Conservation (phyloP, 2,797 vertebrate genomes). For the Nannoperca obscura region DNA sequence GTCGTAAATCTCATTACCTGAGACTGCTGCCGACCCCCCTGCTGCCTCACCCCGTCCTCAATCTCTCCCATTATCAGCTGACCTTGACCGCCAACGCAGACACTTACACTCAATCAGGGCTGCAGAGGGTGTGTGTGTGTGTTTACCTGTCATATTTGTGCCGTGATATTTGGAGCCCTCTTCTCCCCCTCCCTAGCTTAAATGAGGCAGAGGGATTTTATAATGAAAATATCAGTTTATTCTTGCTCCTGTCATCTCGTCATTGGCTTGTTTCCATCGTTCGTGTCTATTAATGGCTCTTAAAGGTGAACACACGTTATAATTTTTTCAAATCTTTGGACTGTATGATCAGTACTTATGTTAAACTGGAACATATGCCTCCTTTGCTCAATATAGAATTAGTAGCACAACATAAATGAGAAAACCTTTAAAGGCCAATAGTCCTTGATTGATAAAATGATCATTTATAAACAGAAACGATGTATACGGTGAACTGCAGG, state of each 20-base stretch:
- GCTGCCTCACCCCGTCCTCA: constrained; percentile 77
- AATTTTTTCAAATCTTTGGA: not conserved
- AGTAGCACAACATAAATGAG: constrained; percentile 23
- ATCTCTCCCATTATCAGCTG: constrained; percentile 85
- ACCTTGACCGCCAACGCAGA: constrained; percentile 82
- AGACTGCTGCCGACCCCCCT: constrained; percentile 69
- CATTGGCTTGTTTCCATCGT: constrained; percentile 35
- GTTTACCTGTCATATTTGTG: constrained; percentile 67
- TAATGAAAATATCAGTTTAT: constrained; percentile 58
- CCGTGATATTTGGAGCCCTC: constrained; percentile 47
- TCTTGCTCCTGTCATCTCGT: constrained; percentile 51
- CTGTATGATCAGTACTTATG: not conserved
- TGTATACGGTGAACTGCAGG: constrained; percentile 36
- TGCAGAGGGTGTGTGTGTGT: constrained; percentile 47
- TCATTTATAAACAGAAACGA: constrained; percentile 21
- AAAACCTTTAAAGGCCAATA: constrained; percentile 33
- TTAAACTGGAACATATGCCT: constrained; percentile 5
- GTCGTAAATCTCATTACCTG: constrained; percentile 86
- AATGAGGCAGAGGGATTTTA: constrained; percentile 45
- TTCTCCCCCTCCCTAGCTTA: constrained; percentile 20
- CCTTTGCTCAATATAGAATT: not conserved
- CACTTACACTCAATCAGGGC: constrained; percentile 82
- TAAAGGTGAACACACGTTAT: constrained; percentile 11
- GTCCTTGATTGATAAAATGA: constrained; percentile 28
- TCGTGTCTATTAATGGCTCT: constrained; percentile 20